Evolutionary conservation across 1,140 invertebrate species (phyloP).

Genomic region (Magallana angulata): DNA sequence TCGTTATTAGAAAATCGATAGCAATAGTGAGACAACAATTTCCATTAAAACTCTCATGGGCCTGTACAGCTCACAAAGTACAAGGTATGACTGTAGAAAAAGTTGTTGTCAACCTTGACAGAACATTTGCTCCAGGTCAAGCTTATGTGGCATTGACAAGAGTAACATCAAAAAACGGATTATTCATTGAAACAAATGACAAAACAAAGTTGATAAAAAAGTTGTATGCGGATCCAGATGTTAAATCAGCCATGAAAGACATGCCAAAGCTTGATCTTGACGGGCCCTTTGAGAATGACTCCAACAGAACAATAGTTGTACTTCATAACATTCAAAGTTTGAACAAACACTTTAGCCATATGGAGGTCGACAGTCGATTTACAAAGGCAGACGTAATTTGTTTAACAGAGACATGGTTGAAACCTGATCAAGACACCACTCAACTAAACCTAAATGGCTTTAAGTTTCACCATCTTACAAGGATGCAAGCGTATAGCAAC

Average conservation of each 20-base stretch:
- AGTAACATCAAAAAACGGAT: too few species aligned
- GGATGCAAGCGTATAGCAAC: too few species aligned
- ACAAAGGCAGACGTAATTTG: conserved; percentile 35
- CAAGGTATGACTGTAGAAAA: too few species aligned
- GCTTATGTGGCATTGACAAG: too few species aligned
- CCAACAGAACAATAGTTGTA: background rate
- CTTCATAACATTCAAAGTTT: conserved; percentile 25
- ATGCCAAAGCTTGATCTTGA: background rate
- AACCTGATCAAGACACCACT: too few species aligned
- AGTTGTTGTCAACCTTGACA: too few species aligned
- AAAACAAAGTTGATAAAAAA: background rate
- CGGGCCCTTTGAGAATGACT: background rate
- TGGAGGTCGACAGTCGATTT: background rate
- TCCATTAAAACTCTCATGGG: conserved; percentile 6
- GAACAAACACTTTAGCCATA: background rate
- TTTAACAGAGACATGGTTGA: conserved; percentile 48
- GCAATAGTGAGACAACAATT: background rate
- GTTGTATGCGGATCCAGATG: conserved; percentile 42
- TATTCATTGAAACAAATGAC: too few species aligned
- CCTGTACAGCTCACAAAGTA: too few species aligned
- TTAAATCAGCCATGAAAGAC: conserved; percentile 35
- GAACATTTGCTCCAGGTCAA: too few species aligned
- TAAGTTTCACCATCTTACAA: too few species aligned
- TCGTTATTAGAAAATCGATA: background rate
- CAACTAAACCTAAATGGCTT: too few species aligned